Evolutionary conservation across 2,888 invertebrate genomes (phyloP), one percentile per base, ranked within the genome.

Genomic region (Biston betularia): DNA sequence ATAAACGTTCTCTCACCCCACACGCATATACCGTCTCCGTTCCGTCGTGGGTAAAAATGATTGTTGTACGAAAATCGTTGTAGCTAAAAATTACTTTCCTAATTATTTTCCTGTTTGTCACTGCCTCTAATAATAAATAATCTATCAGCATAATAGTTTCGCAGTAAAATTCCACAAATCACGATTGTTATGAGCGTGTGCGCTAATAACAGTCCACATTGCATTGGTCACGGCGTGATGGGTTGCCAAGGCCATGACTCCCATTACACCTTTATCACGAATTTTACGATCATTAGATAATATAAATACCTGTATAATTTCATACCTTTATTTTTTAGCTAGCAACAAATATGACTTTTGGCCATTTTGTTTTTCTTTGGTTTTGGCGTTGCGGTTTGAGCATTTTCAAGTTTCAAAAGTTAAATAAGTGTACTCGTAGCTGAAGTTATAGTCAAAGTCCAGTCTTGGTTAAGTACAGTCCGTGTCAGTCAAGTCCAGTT

Each of bases 191-290:
- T 42, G 34, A 61, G 40, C 38, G n/a, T 35, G 40, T 48, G 9
- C 24, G 6, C 34, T 50, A 59, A 50, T 56, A 57, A 48, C 14
- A 45, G 56, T 34, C 15, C 40, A 42, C 50, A 56, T 59, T 38
- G 55, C 50, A 44, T 58, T 24, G 60, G 69, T 65, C 71, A 65
- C 69, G 65, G 71, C 50, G 55, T 7, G 57, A 40, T 24, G 62
- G 24, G 35, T 48, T 11, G 44, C 65, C 72, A 72, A 69, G 69
- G 72, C 33, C 69, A 56, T 59, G 62, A 49, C 33, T 14, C 3
- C 40, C 44, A 68, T 69, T 68, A 65, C n/a, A 11, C 54, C 42
- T 42, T 35, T 53, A 48, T 57, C 40, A 38, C 34, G 12, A 40
- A 42, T 46, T 52, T 54, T 56, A 50, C 48, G 59, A 48, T 8